Evolutionary conservation across 2,888 invertebrate species (phyloP).

Genomic region (Hirtodrosophila trivittata): DNA sequence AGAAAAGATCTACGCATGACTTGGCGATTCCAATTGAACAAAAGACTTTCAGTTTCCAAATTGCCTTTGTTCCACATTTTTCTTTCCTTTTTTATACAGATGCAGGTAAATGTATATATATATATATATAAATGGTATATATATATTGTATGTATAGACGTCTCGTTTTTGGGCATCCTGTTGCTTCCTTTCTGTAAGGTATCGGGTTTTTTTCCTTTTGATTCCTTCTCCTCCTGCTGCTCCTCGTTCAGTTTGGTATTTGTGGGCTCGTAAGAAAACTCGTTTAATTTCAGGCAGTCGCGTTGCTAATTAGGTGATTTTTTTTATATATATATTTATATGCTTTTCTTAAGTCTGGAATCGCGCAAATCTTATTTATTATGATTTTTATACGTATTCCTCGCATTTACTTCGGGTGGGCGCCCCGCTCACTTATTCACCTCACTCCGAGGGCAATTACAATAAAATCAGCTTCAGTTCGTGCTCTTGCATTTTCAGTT

Average conservation of each 20-base stretch:
- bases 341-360: conserved; percentile 4
- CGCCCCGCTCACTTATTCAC: conserved; percentile 29
- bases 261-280: conserved; percentile 46
- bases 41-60: conserved; percentile 61
- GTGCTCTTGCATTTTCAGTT: conserved; percentile 60
- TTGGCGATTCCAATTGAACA: conserved; percentile 40
- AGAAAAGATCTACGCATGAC: conserved; percentile 58
- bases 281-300: conserved; percentile 42
- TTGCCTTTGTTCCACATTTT: conserved; percentile 57
- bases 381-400: conserved; percentile 48
- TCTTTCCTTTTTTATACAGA: too few species aligned
- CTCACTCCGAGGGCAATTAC: conserved; percentile 51
- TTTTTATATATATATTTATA: conserved; percentile 14
- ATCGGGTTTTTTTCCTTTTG: conserved; percentile 15
- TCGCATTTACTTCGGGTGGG: conserved; percentile 47
- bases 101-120: too few species aligned
- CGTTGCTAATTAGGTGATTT: conserved; percentile 43
- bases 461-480: conserved; percentile 61
- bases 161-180: conserved; percentile 51
- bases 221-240: too few species aligned
- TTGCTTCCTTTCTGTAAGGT: conserved; percentile 45
- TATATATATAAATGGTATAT: too few species aligned
- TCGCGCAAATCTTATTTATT: conserved; percentile 55
- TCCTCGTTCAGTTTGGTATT: conserved; percentile 35
- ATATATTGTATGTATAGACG: too few species aligned